phyloP scores from a whole-genome alignment of 1,140 invertebrate genomes.

The Drosophila ironensis region DNA sequence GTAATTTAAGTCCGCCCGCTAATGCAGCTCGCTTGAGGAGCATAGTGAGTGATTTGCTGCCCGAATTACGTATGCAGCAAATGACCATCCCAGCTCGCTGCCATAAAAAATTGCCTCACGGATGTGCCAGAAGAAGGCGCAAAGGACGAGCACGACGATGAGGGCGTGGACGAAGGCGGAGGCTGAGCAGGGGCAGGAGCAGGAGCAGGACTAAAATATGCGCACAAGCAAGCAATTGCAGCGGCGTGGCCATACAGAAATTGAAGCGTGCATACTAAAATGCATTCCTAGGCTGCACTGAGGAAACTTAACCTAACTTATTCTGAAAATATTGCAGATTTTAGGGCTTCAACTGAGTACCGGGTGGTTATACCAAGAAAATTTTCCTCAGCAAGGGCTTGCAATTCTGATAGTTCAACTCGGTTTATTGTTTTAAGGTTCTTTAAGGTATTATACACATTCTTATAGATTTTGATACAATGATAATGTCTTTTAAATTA shows the following conservation, averaged over 20 bases:
- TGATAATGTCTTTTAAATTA: too few species aligned
- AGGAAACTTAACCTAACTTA: neutral
- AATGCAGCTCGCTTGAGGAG: slow-evolving; percentile 31
- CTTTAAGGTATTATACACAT: too few species aligned
- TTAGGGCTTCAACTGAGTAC: neutral
- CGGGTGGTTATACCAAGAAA: too few species aligned
- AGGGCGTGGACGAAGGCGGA: too few species aligned
- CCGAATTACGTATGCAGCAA: slow-evolving; percentile 41
- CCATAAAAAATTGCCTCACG: slow-evolving; percentile 38
- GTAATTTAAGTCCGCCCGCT: neutral
- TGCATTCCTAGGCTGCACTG: slow-evolving; percentile 17
- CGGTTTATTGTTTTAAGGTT: too few species aligned
- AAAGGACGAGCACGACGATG: neutral
- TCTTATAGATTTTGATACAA: too few species aligned
- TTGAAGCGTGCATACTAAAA: slow-evolving; percentile 55
- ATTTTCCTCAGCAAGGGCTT: too few species aligned
- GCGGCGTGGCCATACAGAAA: slow-evolving; percentile 37
- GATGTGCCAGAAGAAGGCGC: neutral
- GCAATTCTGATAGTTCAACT: too few species aligned
- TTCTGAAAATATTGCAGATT: too few species aligned
- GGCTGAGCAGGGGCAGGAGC: too few species aligned
- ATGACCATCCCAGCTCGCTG: slow-evolving; percentile 40
- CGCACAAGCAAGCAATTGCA: slow-evolving; percentile 33
- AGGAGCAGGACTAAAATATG: slow-evolving; percentile 28
- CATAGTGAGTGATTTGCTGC: slow-evolving; percentile 47